Base-by-base conservation (phyloP, 2,888 invertebrate genomes). In the Drosophila birchii region DNA sequence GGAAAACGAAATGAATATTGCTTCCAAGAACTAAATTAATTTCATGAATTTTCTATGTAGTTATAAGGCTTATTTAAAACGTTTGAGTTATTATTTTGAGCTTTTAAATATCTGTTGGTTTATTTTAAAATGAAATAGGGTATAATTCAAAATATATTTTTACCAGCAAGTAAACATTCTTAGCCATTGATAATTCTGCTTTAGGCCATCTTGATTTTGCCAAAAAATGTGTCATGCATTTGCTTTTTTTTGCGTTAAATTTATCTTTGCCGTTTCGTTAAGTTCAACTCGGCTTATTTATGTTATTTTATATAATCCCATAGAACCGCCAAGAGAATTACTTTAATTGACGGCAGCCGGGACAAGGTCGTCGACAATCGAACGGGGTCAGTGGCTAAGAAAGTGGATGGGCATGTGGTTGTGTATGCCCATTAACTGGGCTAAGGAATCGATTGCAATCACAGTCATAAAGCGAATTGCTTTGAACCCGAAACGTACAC, bases 371-470 rank as follows among this genome's bases (percentile, higher is more conserved):
- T 9, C 36, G 53, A 12, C 57, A 58, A 64, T 64, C 64, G 38
- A 73, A 64, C 64, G 64, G 64, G 73, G 54, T 73, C 74, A 73
- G 59, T 74, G 38, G 74, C 49, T 66, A 32, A 59, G 51, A n/a
- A 29, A 32, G 14, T 11, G 34, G 26, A 54, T n/a, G 45, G 45
- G 29, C 7, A n/a, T 32, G 18, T 34, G 51, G 34, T 11, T 36
- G 20, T 51, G 49, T 51, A 5, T 51, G 18, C 34, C 51, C 47
- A 43, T 57, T 55, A 74, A 56, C 59, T 51, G 57, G 66, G 67
- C 67, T 41, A 59, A 59, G 64, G 62, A 73, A 73, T 73, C 73
- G 73, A 73, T 73, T 53, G 73, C 58, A 73, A 73, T 73, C 74
- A 73, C 26, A 59, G 49, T n/a, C 56, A 66, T 58, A 58, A 58